Evolutionary conservation across 1,140 invertebrate genomes (phyloP), one percentile per base, ranked within the genome.

Genomic region (Drosophila triauraria): DNA sequence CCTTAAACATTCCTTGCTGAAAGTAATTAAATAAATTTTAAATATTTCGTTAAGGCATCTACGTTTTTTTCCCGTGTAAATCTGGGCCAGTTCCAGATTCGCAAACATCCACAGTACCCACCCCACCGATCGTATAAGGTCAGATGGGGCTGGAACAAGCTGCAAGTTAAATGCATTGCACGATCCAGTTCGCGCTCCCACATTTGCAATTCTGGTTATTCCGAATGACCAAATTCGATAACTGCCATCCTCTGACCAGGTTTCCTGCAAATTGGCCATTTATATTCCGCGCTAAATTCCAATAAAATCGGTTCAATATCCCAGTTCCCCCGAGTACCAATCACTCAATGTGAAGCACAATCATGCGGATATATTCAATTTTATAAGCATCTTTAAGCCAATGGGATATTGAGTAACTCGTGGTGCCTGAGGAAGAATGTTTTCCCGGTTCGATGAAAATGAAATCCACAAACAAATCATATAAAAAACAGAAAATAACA

Each of bases 201-300:
- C 59, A 53, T 51, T 75, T 17, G 43, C 27, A 27, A 77, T 68
- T 77, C 75, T 67, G 72, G 75, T 77, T 75, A 77, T 60, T 51
- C 42, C 47, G 32, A 65, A 77, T 77, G 75, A 77, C 75, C 75
- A 77, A 77, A 77, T 75, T 75, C 38, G 72, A 75, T 30, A 53
- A 57, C 47, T 20, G 50, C 70, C 72, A 75, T 62, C 60, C 51
- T 53, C 50, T 74, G 60, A 40, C 69, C 50, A 75, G 60, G 58
- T 75, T 20, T 42, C 42, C 27, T 20, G 50, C 35, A 50, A 69
- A 62, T 72, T 61, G 68, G 70, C 72, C 69, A 75, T 75, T 75
- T 75, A 62, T 75, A 74, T 75, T 56, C 72, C 71, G 72, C 47
- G 69, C 72, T 38, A 75, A 75, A 75, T 75, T 60, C 42, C 67